phyloP scores from a whole-genome alignment of 2,113 vertebrate species.

The Microcebus jonahi region DNA sequence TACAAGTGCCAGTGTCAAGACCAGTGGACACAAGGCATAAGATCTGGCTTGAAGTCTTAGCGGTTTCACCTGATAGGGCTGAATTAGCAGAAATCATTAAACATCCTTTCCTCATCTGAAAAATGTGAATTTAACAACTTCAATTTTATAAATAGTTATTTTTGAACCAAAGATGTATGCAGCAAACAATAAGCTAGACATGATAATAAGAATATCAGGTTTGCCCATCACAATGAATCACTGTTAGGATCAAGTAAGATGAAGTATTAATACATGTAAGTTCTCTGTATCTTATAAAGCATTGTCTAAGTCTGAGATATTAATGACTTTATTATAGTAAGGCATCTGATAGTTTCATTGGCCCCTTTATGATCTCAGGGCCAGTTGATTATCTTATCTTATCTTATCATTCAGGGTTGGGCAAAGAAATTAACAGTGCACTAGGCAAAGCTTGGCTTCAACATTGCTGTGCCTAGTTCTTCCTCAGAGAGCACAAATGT shows the following conservation, averaged over 20 bases:
- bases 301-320: neutral
- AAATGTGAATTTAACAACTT: neutral
- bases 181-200: neutral
- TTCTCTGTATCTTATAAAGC: neutral
- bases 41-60: neutral
- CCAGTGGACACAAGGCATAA: fast-evolving
- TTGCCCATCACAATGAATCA: neutral
- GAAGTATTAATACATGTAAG: neutral
- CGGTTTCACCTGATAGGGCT: neutral
- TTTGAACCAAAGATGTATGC: neutral
- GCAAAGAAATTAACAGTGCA: neutral
- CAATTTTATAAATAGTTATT: neutral
- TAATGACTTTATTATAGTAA: neutral
- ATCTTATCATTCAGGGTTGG: neutral
- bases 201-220: neutral
- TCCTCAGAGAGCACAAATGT: neutral
- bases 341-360: neutral
- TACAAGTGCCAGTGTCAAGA: neutral
- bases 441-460: neutral
- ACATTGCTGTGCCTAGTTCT: neutral
- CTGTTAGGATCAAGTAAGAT: neutral
- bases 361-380: no score
- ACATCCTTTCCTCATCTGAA: neutral
- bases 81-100: neutral
- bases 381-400: neutral